phyloP scores from a whole-genome alignment of 2,797 vertebrate genomes.

The Hapalemur alaotrensis region DNA sequence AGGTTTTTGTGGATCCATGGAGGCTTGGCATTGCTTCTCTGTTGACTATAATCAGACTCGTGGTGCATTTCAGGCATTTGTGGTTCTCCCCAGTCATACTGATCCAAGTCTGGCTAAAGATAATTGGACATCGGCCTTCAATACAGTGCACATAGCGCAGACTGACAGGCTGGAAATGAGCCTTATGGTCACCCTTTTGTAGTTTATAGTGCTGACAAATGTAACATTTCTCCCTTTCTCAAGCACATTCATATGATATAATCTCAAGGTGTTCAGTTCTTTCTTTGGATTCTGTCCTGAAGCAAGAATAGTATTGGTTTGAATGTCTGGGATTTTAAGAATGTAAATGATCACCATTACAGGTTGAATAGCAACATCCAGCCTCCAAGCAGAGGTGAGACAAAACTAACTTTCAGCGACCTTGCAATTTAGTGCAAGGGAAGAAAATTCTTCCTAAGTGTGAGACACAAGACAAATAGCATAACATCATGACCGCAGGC shows the following conservation, averaged over 20 bases:
- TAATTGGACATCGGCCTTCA: slow-evolving; percentile 57
- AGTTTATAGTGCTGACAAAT: slow-evolving; percentile 32
- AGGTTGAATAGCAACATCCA: not conserved
- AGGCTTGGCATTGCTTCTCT: slow-evolving; percentile 49
- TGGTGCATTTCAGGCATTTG: slow-evolving; percentile 60
- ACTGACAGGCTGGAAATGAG: slow-evolving; percentile 65
- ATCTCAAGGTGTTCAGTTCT: slow-evolving; percentile 37
- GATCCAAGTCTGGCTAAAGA: slow-evolving; percentile 64
- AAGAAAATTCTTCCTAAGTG: not conserved
- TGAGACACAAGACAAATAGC: not conserved
- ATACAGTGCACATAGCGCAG: slow-evolving; percentile 49
- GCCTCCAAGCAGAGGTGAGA: not conserved
- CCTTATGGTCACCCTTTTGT: slow-evolving; percentile 53
- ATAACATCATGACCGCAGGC: not conserved
- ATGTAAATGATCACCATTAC: not conserved
- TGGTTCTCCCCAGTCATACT: slow-evolving; percentile 54
- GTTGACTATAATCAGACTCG: slow-evolving; percentile 36
- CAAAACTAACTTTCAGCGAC: not conserved
- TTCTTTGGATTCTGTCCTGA: slow-evolving; percentile 52
- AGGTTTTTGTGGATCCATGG: slow-evolving; percentile 58
- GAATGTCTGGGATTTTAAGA: slow-evolving; percentile 7
- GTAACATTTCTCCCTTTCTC: not conserved
- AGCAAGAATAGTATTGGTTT: not conserved
- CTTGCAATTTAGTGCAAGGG: not conserved
- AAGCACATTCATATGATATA: not conserved